These are phyloP conservation scores for Drosophila ohnishii DNA, from an alignment of 1,140 invertebrate species.

Conservation along the genomic window DNA sequence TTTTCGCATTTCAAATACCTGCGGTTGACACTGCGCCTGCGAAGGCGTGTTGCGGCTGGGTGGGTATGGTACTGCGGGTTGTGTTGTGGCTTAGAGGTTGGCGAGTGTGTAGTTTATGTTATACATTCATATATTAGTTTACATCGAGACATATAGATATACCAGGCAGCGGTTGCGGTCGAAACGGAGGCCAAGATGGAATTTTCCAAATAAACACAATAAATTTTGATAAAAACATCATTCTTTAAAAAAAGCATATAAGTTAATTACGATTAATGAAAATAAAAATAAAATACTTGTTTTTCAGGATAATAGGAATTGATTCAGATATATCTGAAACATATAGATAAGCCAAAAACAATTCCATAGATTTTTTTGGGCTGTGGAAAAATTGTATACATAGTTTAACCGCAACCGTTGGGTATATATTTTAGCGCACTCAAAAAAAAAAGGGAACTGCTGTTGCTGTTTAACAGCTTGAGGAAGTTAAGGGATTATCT, in stretches of 20 bases:
- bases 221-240: too few relatives aligned
- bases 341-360: not conserved
- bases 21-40: slow-evolving; percentile 22
- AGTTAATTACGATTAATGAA: too few relatives aligned
- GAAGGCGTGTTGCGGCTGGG: slow-evolving; percentile 17
- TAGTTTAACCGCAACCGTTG: not conserved
- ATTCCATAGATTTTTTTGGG: too few relatives aligned
- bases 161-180: slow-evolving; percentile 15
- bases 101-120: slow-evolving; percentile 18
- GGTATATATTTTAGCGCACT: not conserved
- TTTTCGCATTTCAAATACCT: slow-evolving; percentile 46
- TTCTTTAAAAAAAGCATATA: not conserved
- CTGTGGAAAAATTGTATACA: not conserved
- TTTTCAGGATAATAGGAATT: too few relatives aligned
- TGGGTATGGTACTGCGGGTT: not conserved
- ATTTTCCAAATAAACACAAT: not conserved
- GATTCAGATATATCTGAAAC: too few relatives aligned
- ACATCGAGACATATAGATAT: slow-evolving; percentile 3
- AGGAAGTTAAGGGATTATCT: slow-evolving; percentile 19
- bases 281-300: not conserved
- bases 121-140: not conserved
- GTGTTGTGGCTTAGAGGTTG: slow-evolving; percentile 8
- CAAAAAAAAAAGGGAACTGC: not conserved
- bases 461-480: slow-evolving; percentile 23
- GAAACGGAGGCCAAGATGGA: not conserved